Evolutionary conservation across 2,113 vertebrate genomes (phyloP).

Genomic region (Chiloscyllium plagiosum): DNA sequence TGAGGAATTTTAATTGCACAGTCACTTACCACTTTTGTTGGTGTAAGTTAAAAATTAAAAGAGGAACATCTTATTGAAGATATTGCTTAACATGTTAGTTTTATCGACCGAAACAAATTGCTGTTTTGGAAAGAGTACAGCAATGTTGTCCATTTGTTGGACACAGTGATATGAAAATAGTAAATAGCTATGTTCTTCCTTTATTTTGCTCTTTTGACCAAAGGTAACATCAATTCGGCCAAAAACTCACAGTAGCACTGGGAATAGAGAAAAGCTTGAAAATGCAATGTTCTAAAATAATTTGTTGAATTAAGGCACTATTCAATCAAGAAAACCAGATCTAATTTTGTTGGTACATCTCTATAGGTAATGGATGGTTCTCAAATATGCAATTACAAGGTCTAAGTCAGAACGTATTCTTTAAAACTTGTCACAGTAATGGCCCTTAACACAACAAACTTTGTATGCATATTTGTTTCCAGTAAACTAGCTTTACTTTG

Average conservation of each 20-base stretch:
- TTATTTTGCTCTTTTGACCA: background rate
- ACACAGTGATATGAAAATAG: background rate
- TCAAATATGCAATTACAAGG: background rate
- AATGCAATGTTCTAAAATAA: background rate
- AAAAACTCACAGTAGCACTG: background rate
- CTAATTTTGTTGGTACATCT: background rate
- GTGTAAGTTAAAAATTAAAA: slow-evolving; percentile 10
- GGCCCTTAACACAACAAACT: background rate
- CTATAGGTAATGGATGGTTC: background rate
- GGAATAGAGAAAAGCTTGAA: background rate
- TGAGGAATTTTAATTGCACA: background rate
- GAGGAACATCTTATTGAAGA: background rate
- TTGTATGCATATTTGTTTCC: background rate
- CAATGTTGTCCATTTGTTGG: background rate
- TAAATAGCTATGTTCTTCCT: background rate
- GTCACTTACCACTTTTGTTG: background rate
- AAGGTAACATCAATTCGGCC: background rate
- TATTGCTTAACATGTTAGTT: background rate
- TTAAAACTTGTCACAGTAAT: background rate
- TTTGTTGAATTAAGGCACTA: background rate
- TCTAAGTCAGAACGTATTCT: background rate
- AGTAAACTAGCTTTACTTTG: background rate
- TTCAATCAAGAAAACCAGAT: background rate
- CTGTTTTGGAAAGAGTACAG: background rate
- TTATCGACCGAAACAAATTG: slow-evolving; percentile 20